Evolutionary conservation across 2,797 vertebrate genomes (phyloP).

Genomic region (Pseudocheirus occidentalis): DNA sequence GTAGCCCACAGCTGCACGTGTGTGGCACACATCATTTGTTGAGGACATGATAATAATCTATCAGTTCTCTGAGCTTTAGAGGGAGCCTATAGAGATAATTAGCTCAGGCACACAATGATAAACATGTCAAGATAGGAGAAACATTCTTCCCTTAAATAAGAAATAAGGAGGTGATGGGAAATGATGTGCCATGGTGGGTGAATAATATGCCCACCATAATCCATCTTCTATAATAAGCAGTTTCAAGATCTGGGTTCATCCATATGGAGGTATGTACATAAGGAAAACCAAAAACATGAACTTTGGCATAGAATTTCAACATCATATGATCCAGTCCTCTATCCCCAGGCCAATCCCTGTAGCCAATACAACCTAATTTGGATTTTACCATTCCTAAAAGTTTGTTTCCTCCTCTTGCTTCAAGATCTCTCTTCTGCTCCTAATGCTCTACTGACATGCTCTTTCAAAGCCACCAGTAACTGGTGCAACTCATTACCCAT

Average conservation of each 20-base stretch:
- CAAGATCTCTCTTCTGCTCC: conserved; percentile 22
- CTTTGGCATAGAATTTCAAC: conserved; percentile 18
- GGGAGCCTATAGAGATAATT: conserved; percentile 84
- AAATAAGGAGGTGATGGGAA: conserved; percentile 80
- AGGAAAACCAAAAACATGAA: conserved; percentile 72
- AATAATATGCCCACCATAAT: conserved; percentile 78
- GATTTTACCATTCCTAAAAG: not conserved
- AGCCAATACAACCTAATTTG: not conserved
- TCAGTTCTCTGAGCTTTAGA: conserved; percentile 80
- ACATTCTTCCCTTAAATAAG: conserved; percentile 83
- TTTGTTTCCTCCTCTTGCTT: conserved; percentile 42
- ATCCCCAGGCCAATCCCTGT: not conserved
- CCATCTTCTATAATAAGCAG: conserved; percentile 78
- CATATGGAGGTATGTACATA: conserved; percentile 73
- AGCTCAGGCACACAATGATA: conserved; percentile 83
- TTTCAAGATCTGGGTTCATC: conserved; percentile 83
- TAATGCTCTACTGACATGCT: not conserved
- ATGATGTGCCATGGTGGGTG: conserved; percentile 76
- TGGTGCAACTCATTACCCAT: not conserved
- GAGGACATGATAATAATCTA: conserved; percentile 83
- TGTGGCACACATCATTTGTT: conserved; percentile 81
- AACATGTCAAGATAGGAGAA: conserved; percentile 83
- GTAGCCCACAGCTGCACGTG: conserved; percentile 78
- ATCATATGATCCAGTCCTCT: not conserved
- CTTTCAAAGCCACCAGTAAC: not conserved